A percentile compares a stretch with the other conserved stretches of the same genome.
These are phyloP conservation scores for Elachura formosa DNA, from an alignment of 2,113 vertebrate genomes.

Conservation along the genomic window DNA sequence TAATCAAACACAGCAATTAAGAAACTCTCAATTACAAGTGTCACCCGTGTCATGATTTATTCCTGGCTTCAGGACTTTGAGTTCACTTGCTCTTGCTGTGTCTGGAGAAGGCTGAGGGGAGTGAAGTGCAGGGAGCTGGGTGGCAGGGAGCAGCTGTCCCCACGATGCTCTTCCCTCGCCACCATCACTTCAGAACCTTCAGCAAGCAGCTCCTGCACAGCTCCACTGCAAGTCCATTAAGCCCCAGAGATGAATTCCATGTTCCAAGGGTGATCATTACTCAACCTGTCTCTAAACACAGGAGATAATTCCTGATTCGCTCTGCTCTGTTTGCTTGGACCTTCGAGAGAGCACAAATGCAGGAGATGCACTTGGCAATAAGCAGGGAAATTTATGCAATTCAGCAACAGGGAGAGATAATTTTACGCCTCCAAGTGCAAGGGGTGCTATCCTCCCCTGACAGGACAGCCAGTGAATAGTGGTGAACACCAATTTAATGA, in stretches of 20 bases:
- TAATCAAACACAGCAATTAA: conserved; percentile 11
- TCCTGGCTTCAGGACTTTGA: neutral
- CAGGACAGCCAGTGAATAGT: neutral
- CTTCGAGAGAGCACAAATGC: neutral
- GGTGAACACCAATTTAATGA: neutral
- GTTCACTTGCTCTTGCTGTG: neutral
- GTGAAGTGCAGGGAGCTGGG: neutral
- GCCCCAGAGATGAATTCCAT: neutral
- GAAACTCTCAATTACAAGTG: neutral
- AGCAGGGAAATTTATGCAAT: fast-evolving
- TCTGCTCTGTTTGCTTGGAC: conserved; percentile 15
- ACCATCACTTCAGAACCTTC: neutral
- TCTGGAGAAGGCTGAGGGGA: neutral
- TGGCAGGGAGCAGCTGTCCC: neutral
- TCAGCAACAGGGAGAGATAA: fast-evolving
- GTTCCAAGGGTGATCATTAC: conserved; percentile 13
- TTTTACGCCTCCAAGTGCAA: neutral
- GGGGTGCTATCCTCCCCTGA: fast-evolving
- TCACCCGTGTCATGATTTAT: neutral
- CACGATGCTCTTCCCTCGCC: neutral
- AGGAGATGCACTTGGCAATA: neutral
- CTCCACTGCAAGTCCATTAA: neutral
- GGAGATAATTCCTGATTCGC: conserved; percentile 7
- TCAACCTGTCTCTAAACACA: conserved; percentile 2
- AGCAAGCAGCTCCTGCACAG: neutral